phyloP scores from a whole-genome alignment of 2,888 invertebrate species.

The Papilio protenor region DNA sequence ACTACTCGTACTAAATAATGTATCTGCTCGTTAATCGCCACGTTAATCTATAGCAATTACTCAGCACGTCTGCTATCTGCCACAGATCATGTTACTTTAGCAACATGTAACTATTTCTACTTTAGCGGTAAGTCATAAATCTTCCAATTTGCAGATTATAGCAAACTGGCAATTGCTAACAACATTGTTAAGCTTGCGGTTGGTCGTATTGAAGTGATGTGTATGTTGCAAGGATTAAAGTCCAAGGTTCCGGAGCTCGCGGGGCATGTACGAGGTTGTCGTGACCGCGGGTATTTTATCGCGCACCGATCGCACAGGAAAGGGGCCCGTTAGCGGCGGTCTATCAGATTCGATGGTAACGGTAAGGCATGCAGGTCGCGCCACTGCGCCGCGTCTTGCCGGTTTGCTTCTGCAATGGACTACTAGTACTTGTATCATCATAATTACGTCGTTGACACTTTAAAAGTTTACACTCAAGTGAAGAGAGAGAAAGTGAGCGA shows the following conservation, averaged over 20 bases:
- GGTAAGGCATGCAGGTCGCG: slow-evolving; percentile 52
- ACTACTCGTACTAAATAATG: background rate
- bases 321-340: slow-evolving; percentile 63
- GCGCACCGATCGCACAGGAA: slow-evolving; percentile 57
- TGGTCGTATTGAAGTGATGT: background rate
- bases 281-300: slow-evolving; percentile 51
- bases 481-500: background rate
- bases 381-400: background rate
- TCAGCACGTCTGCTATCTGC: slow-evolving; percentile 1
- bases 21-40: background rate
- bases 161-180: slow-evolving; percentile 44
- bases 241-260: slow-evolving; percentile 6
- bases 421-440: background rate
- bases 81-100: slow-evolving; percentile 2
- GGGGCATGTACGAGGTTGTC: slow-evolving; percentile 6
- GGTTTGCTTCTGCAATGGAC: background rate
- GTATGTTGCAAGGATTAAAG: slow-evolving; percentile 4
- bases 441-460: background rate
- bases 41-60: slow-evolving; percentile 13
- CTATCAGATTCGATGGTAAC: slow-evolving; percentile 63
- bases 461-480: background rate
- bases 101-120: background rate
- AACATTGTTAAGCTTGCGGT: slow-evolving; percentile 46
- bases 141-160: slow-evolving; percentile 46
- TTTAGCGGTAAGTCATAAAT: slow-evolving; percentile 23